These are phyloP conservation scores for Ormyrus nitidulus DNA, from an alignment of 2,888 invertebrate genomes.

Conservation along the genomic window DNA sequence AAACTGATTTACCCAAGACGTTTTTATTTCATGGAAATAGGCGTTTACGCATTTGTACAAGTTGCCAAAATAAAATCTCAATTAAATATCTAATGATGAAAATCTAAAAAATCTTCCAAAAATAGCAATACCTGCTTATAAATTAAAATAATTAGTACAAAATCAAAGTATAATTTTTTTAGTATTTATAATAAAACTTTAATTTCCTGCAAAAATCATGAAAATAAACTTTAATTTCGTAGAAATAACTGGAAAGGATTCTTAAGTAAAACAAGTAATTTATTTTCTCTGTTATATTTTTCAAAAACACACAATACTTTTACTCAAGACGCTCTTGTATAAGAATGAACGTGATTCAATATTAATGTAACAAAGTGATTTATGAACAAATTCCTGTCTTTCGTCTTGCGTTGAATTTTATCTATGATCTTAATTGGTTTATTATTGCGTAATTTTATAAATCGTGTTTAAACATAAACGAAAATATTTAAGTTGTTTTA, in stretches of 20 bases:
- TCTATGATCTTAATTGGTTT: conserved; percentile 17
- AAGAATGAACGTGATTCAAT: conserved; percentile 38
- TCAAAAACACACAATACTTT: conserved; percentile 55
- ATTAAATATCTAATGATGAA: too few relatives aligned
- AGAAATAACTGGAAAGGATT: too few relatives aligned
- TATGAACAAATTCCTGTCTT: conserved; percentile 8
- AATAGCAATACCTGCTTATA: too few relatives aligned
- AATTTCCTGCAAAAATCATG: too few relatives aligned
- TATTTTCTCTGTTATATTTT: conserved; percentile 45
- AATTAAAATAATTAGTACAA: background rate
- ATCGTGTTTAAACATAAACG: background rate
- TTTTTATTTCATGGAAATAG: too few relatives aligned
- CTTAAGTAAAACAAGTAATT: background rate
- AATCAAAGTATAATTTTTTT: too few relatives aligned
- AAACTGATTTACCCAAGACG: too few relatives aligned
- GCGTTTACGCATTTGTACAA: too few relatives aligned
- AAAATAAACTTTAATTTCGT: too few relatives aligned
- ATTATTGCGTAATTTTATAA: conserved; percentile 22
- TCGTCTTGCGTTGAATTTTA: background rate
- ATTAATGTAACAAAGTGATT: conserved; percentile 41
- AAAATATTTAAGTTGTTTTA: too few relatives aligned
- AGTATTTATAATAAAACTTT: too few relatives aligned
- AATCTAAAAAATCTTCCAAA: background rate
- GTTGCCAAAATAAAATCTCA: too few relatives aligned
- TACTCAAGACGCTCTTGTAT: conserved; percentile 15